Conservation (phyloP, 2,113 vertebrate species). For the Cololabis saira region DNA sequence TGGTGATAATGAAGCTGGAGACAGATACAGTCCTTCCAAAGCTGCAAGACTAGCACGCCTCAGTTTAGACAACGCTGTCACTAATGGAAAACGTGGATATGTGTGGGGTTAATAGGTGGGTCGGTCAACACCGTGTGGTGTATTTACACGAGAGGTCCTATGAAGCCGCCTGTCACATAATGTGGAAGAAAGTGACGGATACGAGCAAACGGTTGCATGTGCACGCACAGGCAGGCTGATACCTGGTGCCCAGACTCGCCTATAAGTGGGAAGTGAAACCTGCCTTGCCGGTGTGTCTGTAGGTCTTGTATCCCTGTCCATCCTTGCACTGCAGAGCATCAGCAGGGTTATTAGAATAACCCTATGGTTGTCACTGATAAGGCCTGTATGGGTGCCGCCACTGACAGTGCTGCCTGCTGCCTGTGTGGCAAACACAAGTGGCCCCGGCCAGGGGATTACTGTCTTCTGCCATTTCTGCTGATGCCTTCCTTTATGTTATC, state of each 20-base stretch:
- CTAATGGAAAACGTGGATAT: conserved; percentile 24
- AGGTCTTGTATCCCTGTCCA: conserved; percentile 45
- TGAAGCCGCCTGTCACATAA: conserved; percentile 37
- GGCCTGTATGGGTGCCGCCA: conserved; percentile 58
- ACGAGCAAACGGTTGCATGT: conserved; percentile 6
- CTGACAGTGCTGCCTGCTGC: conserved; percentile 71
- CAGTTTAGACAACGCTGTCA: conserved; percentile 39
- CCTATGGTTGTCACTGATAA: conserved; percentile 81
- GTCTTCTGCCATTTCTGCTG: conserved; percentile 83
- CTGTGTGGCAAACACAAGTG: conserved; percentile 76
- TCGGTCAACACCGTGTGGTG: conserved; percentile 13
- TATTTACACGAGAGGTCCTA: conserved; percentile 35
- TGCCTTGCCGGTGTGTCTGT: conserved; percentile 51
- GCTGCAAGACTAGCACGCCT: conserved; percentile 6
- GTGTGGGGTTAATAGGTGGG: conserved; percentile 39
- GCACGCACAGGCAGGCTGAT: conserved; percentile 15
- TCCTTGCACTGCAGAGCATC: conserved; percentile 56
- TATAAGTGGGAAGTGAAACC: conserved; percentile 73
- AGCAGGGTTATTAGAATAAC: conserved; percentile 79
- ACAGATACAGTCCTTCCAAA: conserved; percentile 48
- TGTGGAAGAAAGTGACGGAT: conserved; percentile 16
- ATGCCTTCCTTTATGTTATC: conserved; percentile 82
- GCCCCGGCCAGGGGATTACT: conserved; percentile 80
- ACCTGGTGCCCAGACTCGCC: conserved; percentile 46
- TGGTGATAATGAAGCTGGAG: conserved; percentile 69